Conservation (phyloP, 2,888 invertebrate genomes). For the Archips xylosteana region DNA sequence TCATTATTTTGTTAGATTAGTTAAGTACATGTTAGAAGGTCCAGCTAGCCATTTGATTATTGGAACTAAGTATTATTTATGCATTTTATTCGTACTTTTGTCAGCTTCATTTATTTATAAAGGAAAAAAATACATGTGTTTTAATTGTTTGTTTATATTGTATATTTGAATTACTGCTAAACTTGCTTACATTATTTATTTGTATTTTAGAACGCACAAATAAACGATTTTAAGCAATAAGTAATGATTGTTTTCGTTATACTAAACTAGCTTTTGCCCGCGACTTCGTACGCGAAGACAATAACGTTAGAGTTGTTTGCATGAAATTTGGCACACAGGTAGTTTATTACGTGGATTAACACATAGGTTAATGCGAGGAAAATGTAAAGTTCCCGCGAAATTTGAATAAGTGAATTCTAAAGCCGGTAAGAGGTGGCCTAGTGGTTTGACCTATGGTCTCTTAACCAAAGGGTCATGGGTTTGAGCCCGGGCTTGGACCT, state of each 20-base stretch:
- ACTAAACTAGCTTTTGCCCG: too few species aligned
- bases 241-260: neutral
- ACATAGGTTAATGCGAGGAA: too few species aligned
- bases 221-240: conserved; percentile 27
- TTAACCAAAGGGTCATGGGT: too few species aligned
- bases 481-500: too few species aligned
- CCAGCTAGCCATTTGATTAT: neutral
- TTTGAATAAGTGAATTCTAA: too few species aligned
- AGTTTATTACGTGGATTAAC: too few species aligned
- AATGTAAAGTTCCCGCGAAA: too few species aligned
- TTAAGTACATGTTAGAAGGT: neutral
- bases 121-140: neutral
- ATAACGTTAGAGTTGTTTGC: too few species aligned
- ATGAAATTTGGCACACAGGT: too few species aligned
- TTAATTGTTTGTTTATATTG: conserved; percentile 35
- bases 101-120: neutral
- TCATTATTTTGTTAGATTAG: neutral
- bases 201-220: conserved; percentile 39
- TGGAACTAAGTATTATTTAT: conserved; percentile 2
- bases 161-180: conserved; percentile 29
- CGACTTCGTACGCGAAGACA: too few species aligned
- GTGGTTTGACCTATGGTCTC: too few species aligned
- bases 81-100: conserved; percentile 29
- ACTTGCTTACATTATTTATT: conserved; percentile 32
- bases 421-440: too few species aligned